Evolutionary conservation across 2,888 invertebrate species (phyloP), one percentile per base, ranked within the genome.

Genomic region (Campoplex nolae): DNA sequence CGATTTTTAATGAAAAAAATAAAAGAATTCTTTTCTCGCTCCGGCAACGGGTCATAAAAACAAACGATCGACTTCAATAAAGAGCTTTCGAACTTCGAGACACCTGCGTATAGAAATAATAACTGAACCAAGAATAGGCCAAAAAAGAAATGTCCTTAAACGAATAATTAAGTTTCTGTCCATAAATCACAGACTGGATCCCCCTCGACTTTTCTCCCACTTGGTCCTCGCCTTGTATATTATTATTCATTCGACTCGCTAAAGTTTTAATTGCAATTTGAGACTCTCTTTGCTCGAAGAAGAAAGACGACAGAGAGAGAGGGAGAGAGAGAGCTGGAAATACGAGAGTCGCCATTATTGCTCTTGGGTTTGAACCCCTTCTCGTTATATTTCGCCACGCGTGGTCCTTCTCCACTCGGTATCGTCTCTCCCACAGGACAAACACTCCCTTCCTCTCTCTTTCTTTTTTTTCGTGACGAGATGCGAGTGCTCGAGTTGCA

Each of bases 321-420:
- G 56, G 23, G 56, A 23, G 23, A 23, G 56, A 18, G 73, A 45
- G 71, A 7, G 45, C 51, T 68, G 74, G 62, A 54, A 82, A 86
- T 75, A 74, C 70, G 78, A 68, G 71, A 83, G 83, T 75, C 56
- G 62, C 78, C 75, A 58, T 62, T 74, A 58, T 83, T 79, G 42
- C 71, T 65, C 71, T 79, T 71, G 42, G 73, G 32, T 45, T 56
- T 65, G 78, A 71, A 28, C 68, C 80, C 74, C 74, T 84, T 81
- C 80, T 83, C 80, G 84, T 86, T 81, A 76, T 74, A 80, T 86
- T 86, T 84, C 86, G 75, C 77, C 76, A 76, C 67, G 78, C 82
- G 68, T 82, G 76, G 82, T 83, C 76, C 76, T 85, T 58, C 35
- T 32, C 23, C 16, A 68, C n/a, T 74, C 56, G 54, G 51, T 62